These are phyloP conservation scores for Corythaixoides concolor DNA, from an alignment of 2,113 vertebrate genomes.

Conservation along the genomic window DNA sequence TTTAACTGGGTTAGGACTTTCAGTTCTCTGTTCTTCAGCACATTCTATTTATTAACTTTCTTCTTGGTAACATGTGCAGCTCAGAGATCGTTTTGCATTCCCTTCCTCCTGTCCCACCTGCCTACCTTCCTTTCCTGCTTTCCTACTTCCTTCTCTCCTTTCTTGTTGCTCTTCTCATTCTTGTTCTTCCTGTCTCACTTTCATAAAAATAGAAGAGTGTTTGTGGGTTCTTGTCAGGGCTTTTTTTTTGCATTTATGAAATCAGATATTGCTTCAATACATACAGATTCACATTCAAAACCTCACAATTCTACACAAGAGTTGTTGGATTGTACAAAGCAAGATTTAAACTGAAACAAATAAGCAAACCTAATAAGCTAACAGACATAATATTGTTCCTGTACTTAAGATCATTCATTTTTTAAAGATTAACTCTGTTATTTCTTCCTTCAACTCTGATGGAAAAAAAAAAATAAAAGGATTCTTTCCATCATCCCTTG, in stretches of 20 bases:
- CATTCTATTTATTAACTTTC: background rate
- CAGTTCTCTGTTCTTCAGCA: background rate
- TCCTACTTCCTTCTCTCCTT: background rate
- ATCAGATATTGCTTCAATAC: background rate
- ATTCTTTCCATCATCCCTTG: background rate
- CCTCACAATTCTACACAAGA: background rate
- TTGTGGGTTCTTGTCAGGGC: background rate
- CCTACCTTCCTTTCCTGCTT: background rate
- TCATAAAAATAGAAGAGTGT: background rate
- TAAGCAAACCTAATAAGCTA: background rate
- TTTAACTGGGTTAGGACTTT: background rate
- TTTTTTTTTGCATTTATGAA: background rate
- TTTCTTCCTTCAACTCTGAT: background rate
- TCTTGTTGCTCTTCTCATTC: background rate
- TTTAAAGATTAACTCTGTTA: background rate
- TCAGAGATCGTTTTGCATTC: background rate
- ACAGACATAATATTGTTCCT: background rate
- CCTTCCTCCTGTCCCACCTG: background rate
- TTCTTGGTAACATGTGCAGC: background rate
- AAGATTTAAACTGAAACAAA: background rate
- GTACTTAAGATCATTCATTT: background rate
- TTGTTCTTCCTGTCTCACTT: background rate
- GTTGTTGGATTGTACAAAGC: background rate
- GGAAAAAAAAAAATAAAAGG: background rate
- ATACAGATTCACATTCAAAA: background rate